Evolutionary conservation across 1,140 invertebrate species (phyloP).

Genomic region (Dinothrombium tinctorium): DNA sequence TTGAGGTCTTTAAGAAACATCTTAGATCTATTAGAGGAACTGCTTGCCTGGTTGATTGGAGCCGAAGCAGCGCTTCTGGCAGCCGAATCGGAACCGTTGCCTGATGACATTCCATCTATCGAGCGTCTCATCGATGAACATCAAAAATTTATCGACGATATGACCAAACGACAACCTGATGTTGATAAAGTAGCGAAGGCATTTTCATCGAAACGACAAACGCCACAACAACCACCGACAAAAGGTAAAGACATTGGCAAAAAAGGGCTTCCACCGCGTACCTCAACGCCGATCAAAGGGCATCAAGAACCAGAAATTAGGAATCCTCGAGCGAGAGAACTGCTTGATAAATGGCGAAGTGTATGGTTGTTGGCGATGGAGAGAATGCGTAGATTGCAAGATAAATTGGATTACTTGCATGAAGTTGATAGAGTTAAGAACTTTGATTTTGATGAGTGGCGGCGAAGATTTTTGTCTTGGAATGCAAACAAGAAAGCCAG

Average conservation of each 20-base stretch:
- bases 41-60: slow-evolving; percentile 70
- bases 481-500: slow-evolving; percentile 98
- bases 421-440: slow-evolving; percentile 65
- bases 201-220: slow-evolving; percentile 14
- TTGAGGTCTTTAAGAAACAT: slow-evolving; percentile 28
- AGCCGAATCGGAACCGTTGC: slow-evolving; percentile 58
- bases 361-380: slow-evolving; percentile 94
- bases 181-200: slow-evolving; percentile 43
- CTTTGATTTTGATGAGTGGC: slow-evolving; percentile 99
- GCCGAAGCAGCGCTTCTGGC: slow-evolving; percentile 56
- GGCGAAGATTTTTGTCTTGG: slow-evolving; percentile 89
- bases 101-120: slow-evolving; percentile 63
- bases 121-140: slow-evolving; percentile 71
- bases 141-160: slow-evolving; percentile 71
- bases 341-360: slow-evolving; percentile 87
- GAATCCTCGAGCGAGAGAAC: slow-evolving; percentile 56
- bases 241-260: background rate
- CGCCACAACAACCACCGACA: background rate
- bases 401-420: slow-evolving; percentile 39
- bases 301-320: slow-evolving; percentile 51
- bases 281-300: background rate
- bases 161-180: slow-evolving; percentile 54
- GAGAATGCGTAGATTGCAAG: slow-evolving; percentile 66
- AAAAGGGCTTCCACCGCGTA: background rate
- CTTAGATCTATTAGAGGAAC: slow-evolving; percentile 52